Percentiles rank a stretch among this genome's conserved stretches.
These are phyloP conservation scores for Eurosta solidaginis DNA, from an alignment of 1,140 invertebrate species.

Conservation along the genomic window DNA sequence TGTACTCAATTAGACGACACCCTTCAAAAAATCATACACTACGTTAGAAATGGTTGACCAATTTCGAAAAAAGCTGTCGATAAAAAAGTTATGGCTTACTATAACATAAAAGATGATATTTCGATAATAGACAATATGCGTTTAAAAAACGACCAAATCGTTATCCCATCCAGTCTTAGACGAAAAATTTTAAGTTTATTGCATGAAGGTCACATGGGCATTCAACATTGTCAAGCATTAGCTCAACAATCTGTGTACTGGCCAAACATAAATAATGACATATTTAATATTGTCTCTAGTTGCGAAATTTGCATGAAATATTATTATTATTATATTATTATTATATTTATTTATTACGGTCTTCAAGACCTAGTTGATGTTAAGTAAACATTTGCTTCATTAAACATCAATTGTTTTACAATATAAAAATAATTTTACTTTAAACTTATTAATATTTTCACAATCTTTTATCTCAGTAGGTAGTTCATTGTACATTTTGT, in stretches of 20 bases:
- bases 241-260: too few relatives aligned
- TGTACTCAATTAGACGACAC: slow-evolving; percentile 42
- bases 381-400: too few relatives aligned
- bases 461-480: too few relatives aligned
- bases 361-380: too few relatives aligned
- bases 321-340: too few relatives aligned
- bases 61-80: slow-evolving; percentile 43
- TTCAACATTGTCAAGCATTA: slow-evolving; percentile 56
- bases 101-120: slow-evolving; percentile 48
- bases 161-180: slow-evolving; percentile 55
- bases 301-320: slow-evolving; percentile 43
- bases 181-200: slow-evolving; percentile 51
- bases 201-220: slow-evolving; percentile 61
- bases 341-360: too few relatives aligned
- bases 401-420: too few relatives aligned
- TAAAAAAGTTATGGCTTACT: slow-evolving; percentile 45
- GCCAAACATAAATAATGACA: too few relatives aligned
- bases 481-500: too few relatives aligned
- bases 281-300: slow-evolving; percentile 53
- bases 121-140: slow-evolving; percentile 47
- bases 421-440: too few relatives aligned
- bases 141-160: slow-evolving; percentile 48
- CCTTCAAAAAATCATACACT: slow-evolving; percentile 42
- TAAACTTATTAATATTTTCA: too few relatives aligned
- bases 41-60: slow-evolving; percentile 56